A percentile compares a stretch with the other conserved stretches of the same genome.
Conservation (phyloP, 2,113 vertebrate genomes). For the Triplophysa rosa region DNA sequence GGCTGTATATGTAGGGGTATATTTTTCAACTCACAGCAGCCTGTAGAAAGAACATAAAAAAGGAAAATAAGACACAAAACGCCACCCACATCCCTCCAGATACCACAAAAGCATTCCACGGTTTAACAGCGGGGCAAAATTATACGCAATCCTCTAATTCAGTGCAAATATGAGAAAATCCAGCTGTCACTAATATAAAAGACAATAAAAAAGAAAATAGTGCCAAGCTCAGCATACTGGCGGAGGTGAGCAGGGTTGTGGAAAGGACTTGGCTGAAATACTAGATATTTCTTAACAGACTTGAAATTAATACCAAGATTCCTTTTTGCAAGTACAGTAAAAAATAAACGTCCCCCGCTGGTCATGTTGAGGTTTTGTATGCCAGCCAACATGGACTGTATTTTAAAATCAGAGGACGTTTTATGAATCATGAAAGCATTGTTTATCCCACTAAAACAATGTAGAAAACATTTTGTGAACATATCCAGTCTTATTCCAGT, state of each 20-base stretch:
- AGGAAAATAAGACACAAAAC: background rate
- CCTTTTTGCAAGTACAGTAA: background rate
- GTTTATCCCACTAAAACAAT: background rate
- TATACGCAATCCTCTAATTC: slow-evolving; percentile 32
- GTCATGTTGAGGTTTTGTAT: background rate
- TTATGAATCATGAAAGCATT: background rate
- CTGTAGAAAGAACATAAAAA: slow-evolving; percentile 11
- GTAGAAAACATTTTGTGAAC: background rate
- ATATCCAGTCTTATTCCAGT: background rate
- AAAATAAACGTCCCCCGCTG: background rate
- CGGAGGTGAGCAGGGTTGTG: background rate
- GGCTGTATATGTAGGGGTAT: background rate
- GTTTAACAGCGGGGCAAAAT: slow-evolving; percentile 44
- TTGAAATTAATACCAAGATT: background rate
- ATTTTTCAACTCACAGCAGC: background rate
- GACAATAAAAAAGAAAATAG: slow-evolving; percentile 12
- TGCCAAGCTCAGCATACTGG: slow-evolving; percentile 37
- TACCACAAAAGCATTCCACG: slow-evolving; percentile 45
- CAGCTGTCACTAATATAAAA: slow-evolving; percentile 3
- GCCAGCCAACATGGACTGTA: background rate
- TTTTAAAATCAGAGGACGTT: background rate
- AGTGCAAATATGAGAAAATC: background rate
- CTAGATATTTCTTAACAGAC: background rate
- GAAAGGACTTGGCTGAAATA: background rate
- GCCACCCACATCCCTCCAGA: slow-evolving; percentile 55